Conservation (phyloP, 2,113 vertebrate genomes). For the Chaenocephalus aceratus region DNA sequence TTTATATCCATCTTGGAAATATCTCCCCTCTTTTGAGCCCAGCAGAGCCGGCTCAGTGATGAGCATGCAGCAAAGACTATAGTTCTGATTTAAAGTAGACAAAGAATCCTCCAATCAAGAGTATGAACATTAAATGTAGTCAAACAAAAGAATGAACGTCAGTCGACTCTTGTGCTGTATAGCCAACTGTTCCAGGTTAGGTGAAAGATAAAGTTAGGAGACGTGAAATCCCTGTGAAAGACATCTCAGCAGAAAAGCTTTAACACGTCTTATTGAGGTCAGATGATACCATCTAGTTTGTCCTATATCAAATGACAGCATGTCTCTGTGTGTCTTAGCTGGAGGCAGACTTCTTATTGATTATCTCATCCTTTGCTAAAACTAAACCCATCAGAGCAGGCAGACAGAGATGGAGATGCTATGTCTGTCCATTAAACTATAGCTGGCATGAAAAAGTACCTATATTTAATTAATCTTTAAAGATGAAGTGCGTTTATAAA, state of each 20-base stretch:
- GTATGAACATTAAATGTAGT: background rate
- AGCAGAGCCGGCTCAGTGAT: conserved; percentile 33
- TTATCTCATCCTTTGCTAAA: conserved; percentile 29
- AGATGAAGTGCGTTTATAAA: background rate
- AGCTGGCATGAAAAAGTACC: background rate
- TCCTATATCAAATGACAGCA: conserved; percentile 39
- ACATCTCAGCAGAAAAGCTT: conserved; percentile 19
- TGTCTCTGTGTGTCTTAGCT: conserved; percentile 34
- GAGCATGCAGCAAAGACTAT: background rate
- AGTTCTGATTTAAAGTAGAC: conserved; percentile 27
- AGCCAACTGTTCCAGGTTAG: conserved; percentile 9
- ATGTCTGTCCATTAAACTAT: background rate
- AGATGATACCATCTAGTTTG: conserved; percentile 43
- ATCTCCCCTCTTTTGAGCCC: background rate
- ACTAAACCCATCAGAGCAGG: conserved; percentile 20
- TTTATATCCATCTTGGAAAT: background rate
- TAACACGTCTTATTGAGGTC: conserved; percentile 9
- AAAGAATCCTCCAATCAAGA: conserved; percentile 2
- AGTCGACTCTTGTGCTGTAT: background rate
- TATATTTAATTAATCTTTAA: background rate
- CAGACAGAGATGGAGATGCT: background rate
- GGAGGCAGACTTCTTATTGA: conserved; percentile 56
- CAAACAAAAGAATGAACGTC: background rate
- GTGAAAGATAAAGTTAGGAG: conserved; percentile 6
- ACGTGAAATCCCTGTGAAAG: conserved; percentile 13